These are phyloP conservation scores for Dipodomys stephensi DNA, from an alignment of 2,113 vertebrate genomes.

Conservation along the genomic window DNA sequence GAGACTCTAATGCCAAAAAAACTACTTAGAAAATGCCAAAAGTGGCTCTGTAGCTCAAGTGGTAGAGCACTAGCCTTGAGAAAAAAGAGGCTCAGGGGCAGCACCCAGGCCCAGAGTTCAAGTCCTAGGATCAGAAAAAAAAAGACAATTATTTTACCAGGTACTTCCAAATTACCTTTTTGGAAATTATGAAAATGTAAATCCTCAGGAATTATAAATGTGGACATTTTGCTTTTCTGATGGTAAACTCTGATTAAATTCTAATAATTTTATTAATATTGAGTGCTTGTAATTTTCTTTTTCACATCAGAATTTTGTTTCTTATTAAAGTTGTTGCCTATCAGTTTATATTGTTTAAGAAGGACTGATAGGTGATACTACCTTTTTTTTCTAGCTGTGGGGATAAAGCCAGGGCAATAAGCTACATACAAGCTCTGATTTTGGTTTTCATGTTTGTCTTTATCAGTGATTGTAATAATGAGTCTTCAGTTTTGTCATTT, in stretches of 20 bases:
- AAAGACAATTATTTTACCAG: neutral
- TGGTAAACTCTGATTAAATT: slow-evolving; percentile 19
- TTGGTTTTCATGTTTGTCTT: neutral
- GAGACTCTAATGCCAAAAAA: no score
- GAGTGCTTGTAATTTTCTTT: neutral
- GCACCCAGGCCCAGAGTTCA: no score
- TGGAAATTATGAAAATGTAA: neutral
- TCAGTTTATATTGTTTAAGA: slow-evolving; percentile 9
- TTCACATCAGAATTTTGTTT: neutral
- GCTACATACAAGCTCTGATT: neutral
- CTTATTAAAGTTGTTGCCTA: neutral
- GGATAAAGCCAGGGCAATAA: neutral
- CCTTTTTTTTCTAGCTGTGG: neutral
- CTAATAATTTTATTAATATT: slow-evolving; percentile 23
- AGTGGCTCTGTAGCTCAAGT: no score
- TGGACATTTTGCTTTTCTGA: neutral
- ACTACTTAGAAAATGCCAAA: no score
- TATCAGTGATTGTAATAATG: neutral
- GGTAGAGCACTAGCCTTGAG: no score
- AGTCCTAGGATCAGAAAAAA: no score
- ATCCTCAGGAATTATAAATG: neutral
- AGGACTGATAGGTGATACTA: neutral
- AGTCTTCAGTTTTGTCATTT: no score
- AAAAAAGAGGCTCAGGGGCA: no score
- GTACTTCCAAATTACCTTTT: neutral